phyloP scores from a whole-genome alignment of 1,140 invertebrate genomes.

The Drosophila melanica region DNA sequence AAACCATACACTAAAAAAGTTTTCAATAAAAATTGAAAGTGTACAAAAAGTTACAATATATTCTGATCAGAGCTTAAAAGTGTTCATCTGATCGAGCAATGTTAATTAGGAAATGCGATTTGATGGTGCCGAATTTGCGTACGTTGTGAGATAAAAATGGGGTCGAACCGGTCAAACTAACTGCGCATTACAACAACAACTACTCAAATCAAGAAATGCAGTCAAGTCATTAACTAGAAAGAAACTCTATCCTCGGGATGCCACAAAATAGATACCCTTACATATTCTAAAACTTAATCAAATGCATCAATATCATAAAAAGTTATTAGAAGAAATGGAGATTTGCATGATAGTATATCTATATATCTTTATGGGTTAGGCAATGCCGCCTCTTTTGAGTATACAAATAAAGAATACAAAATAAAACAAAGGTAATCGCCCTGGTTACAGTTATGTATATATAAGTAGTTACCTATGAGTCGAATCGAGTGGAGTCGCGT shows the following conservation, averaged over 20 bases:
- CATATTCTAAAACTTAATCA: too few species aligned
- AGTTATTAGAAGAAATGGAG: too few species aligned
- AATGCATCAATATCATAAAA: too few species aligned
- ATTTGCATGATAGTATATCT: too few species aligned
- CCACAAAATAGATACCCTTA: too few species aligned
- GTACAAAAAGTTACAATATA: too few species aligned
- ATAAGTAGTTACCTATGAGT: constrained; percentile 4
- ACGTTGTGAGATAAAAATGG: not conserved
- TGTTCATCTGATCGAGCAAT: not conserved
- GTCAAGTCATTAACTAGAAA: not conserved
- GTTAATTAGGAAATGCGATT: not conserved
- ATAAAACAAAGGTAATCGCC: constrained; percentile 2
- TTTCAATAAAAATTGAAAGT: too few species aligned
- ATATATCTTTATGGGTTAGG: too few species aligned
- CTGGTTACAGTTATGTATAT: constrained; percentile 19
- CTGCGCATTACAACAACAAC: not conserved
- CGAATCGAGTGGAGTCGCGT: not conserved
- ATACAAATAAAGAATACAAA: not conserved
- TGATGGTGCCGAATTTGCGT: not conserved
- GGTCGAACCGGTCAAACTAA: constrained; percentile 1
- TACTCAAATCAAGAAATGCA: constrained; percentile 2
- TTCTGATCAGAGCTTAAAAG: not conserved
- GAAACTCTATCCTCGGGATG: not conserved
- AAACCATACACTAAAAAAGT: too few species aligned
- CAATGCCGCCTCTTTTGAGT: too few species aligned